Evolutionary conservation across 35 echinoderm and acorn worm genomes (phyloP).

Genomic region (Patiria miniata): DNA sequence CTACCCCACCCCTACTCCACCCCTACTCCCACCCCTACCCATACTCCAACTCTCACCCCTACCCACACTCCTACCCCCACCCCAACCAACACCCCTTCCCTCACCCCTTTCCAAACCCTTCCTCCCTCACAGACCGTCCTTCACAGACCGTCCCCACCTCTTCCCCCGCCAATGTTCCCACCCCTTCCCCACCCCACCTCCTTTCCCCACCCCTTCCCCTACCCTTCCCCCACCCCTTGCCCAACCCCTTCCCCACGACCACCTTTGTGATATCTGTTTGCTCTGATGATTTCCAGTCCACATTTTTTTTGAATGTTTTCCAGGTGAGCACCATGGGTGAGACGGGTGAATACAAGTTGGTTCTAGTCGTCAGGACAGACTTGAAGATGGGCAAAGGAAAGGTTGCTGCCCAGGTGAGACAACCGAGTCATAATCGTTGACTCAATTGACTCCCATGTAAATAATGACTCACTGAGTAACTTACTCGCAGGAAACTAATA

Average conservation of each 20-base stretch:
- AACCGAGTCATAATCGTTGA: no score
- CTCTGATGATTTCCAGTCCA: no score
- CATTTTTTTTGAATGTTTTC: neutral
- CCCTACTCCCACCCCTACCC: neutral
- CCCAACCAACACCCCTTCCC: neutral
- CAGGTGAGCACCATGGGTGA: conserved; percentile 50
- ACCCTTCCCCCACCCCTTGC: neutral
- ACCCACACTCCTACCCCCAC: neutral
- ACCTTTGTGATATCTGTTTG: neutral
- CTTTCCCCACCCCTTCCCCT: neutral
- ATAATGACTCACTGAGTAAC: no score
- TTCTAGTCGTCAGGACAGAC: conserved; percentile 92
- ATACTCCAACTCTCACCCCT: no score
- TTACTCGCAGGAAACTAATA: no score
- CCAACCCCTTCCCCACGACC: neutral
- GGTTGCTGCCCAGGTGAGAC: conserved; percentile 95
- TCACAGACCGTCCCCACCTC: no score
- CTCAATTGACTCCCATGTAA: no score
- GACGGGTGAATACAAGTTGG: conserved; percentile 86
- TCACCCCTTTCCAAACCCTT: neutral
- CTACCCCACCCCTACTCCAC: neutral
- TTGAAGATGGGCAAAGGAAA: conserved; percentile 98
- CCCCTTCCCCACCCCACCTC: neutral
- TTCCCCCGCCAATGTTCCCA: neutral
- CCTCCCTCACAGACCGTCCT: no score